Conservation (phyloP, 1,140 invertebrate species). For the Elymnias hypermnestra region DNA sequence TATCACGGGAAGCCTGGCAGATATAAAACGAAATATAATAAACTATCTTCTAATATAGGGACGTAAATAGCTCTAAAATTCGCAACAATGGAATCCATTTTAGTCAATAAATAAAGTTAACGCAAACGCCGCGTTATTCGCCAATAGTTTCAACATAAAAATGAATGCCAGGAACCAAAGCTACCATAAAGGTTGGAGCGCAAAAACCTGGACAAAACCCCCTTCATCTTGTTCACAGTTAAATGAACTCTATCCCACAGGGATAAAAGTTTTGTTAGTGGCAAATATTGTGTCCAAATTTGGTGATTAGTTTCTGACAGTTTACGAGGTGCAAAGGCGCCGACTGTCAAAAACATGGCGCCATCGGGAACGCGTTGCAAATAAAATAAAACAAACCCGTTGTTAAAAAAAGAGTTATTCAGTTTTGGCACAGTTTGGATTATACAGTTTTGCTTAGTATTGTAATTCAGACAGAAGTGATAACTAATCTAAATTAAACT, state of each 20-base stretch:
- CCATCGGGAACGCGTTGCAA: slow-evolving; percentile 45
- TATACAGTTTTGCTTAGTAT: slow-evolving; percentile 2
- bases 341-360: slow-evolving; percentile 64
- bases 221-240: not conserved
- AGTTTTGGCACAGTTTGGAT: slow-evolving; percentile 28
- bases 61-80: no score
- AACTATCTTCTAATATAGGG: no score
- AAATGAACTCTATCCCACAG: slow-evolving; percentile 6
- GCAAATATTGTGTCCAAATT: slow-evolving; percentile 10
- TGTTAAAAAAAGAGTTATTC: slow-evolving; percentile 34
- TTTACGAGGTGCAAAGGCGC: slow-evolving; percentile 54
- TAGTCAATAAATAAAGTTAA: not conserved
- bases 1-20: no score
- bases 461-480: not conserved
- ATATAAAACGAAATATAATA: no score
- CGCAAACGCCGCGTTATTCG: slow-evolving; percentile 2
- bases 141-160: slow-evolving; percentile 13
- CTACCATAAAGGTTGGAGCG: slow-evolving; percentile 54
- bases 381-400: slow-evolving; percentile 41
- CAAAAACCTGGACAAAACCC: slow-evolving; percentile 36
- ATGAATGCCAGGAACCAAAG: slow-evolving; percentile 30
- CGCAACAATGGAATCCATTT: no score
- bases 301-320: slow-evolving; percentile 70
- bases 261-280: slow-evolving; percentile 1
- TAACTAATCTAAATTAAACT: no score